phyloP scores from a whole-genome alignment of 2,113 vertebrate species.

The Rhinopomastus cyanomelas region DNA sequence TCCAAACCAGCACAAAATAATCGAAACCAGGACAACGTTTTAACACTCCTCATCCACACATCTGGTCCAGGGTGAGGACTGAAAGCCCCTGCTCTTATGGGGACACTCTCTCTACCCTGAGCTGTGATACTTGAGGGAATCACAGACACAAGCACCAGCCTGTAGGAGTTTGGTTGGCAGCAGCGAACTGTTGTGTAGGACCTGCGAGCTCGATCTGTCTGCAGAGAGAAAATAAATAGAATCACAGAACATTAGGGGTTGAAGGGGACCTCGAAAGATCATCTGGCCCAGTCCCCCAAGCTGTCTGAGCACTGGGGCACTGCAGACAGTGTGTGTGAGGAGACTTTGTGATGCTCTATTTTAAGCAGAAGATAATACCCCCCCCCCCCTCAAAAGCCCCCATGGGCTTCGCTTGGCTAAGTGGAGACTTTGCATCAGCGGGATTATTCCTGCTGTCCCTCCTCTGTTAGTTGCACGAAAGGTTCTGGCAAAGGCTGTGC shows the following conservation, averaged over 20 bases:
- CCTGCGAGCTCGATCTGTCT: not conserved
- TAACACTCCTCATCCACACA: not conserved
- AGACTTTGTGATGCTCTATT: conserved; percentile 56
- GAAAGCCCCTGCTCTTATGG: not conserved
- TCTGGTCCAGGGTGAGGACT: not conserved
- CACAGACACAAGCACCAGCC: not conserved
- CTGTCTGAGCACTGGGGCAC: conserved; percentile 25
- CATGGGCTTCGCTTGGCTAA: conserved; percentile 28
- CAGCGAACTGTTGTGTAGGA: conserved; percentile 24
- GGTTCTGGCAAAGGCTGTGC: not conserved
- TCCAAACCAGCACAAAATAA: too few species aligned
- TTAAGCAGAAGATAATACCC: conserved; percentile 28
- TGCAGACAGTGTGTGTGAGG: conserved; percentile 38
- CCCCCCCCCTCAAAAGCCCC: conserved; percentile 37
- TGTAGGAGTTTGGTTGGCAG: not conserved
- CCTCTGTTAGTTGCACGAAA: not conserved
- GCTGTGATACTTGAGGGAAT: not conserved
- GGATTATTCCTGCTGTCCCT: not conserved
- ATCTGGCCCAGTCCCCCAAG: too few species aligned
- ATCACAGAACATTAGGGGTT: too few species aligned
- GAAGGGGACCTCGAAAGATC: too few species aligned
- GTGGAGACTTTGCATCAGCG: not conserved
- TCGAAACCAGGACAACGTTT: too few species aligned
- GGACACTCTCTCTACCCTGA: not conserved
- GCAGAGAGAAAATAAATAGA: not conserved